Evolutionary conservation across 2,888 invertebrate genomes (phyloP), one percentile per base, ranked within the genome.

Genomic region (Lepidochrysops patricia): DNA sequence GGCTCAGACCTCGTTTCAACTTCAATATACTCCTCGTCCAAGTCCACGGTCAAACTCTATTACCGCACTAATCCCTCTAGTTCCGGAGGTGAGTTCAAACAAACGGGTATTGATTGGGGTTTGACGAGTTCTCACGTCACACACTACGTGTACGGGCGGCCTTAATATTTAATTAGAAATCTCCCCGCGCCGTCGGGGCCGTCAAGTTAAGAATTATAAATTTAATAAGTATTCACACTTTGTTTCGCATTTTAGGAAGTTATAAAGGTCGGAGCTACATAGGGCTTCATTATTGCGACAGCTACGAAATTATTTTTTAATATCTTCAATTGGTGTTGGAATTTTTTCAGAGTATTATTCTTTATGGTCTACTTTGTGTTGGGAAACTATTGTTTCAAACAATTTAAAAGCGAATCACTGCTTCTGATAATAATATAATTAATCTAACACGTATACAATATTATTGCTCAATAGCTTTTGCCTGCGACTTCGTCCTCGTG

Each of bases 81-180:
- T 19, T 43, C 29, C 29, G 29, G 6, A 29, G 29, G 43, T 34
- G 12, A n/a, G 34, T 43, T 43, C 43, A 43, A 43, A 43, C 43
- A 43, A 23, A 43, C 43, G 19, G 29, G 43, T 43, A 43, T 43
- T 43, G 43, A 43, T 43, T 23, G 19, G 43, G 43, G 43, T 43
- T 43, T 23, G 43, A 43, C 43, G 23, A 43, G 43, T 19, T 23
- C 43, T 43, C 19, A 43, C 43, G 19, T 23, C 43, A 43, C 43
- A 43, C 19, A n/a, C 34, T 32, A 15, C 37, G 37, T 29, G 54
- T 54, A 32, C 9, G n/a, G 54, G 12, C 54, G 12, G 9, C 32
- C 32, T 54, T 54, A 54, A 32, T 54, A 54, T 54, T 54, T 32
- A 54, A 54, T 54, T 54, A 54, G 32, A 54, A 54, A 54, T 15